A percentile compares a stretch with the other conserved stretches of the same genome.
phyloP scores from a whole-genome alignment of 2,797 vertebrate species.

The Clamator glandarius region DNA sequence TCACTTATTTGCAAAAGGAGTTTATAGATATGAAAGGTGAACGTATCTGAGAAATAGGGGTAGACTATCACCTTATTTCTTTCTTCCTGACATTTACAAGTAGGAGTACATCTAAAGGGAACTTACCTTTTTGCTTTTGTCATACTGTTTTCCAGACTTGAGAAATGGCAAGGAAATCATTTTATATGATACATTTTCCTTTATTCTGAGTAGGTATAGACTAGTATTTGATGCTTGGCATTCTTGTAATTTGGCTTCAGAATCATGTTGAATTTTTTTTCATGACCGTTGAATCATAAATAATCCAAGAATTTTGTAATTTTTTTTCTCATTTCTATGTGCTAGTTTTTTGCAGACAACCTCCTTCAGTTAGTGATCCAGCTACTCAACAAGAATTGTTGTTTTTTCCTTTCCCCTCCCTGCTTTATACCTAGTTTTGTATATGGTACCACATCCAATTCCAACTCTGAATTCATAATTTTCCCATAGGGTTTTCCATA shows the following conservation, averaged over 20 bases:
- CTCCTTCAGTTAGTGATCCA: neutral
- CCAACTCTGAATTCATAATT: neutral
- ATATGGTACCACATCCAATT: neutral
- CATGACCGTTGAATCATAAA: neutral
- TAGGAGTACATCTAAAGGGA: neutral
- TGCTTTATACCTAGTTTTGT: neutral
- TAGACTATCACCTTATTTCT: neutral
- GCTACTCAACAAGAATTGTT: neutral
- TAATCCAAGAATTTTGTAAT: neutral
- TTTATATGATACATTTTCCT: neutral
- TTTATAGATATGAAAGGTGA: neutral
- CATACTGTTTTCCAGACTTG: neutral
- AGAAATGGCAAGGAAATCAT: neutral
- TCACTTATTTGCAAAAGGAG: neutral
- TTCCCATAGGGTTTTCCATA: neutral
- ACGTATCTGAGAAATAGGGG: neutral
- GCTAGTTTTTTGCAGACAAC: neutral
- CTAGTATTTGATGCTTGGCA: neutral
- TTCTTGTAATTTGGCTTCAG: neutral
- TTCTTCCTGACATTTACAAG: neutral
- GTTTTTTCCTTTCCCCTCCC: neutral
- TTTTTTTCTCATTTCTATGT: neutral
- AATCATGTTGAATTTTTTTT: neutral
- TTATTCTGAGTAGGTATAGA: neutral
- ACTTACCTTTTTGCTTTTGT: neutral